Conservation (phyloP, 2,888 invertebrate genomes). For the Amphipyra tragopoginis region DNA sequence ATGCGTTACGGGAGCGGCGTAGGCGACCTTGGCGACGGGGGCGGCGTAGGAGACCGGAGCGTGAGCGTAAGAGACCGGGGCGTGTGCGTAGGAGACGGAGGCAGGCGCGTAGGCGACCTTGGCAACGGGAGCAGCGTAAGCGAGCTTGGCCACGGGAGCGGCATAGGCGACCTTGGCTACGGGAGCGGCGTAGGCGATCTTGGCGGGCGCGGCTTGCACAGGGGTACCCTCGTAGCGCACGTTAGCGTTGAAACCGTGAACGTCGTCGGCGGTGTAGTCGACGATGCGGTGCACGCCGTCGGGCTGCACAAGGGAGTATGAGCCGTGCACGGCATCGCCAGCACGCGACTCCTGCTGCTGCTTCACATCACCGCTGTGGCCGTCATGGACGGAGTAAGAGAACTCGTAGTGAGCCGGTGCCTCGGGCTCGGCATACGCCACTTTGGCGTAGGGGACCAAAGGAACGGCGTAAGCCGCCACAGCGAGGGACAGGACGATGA, state of each 20-base stretch:
- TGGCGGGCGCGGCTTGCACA: slow-evolving; percentile 61
- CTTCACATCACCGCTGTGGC: slow-evolving; percentile 84
- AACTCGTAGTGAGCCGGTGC: slow-evolving; percentile 84
- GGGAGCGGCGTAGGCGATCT: slow-evolving; percentile 57
- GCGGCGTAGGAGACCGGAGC: slow-evolving; percentile 68
- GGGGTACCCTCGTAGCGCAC: slow-evolving; percentile 85
- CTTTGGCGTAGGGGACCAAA: slow-evolving; percentile 69
- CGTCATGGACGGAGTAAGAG: slow-evolving; percentile 84
- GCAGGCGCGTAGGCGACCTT: slow-evolving; percentile 65
- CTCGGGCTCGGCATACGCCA: slow-evolving; percentile 77
- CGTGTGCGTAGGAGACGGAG: slow-evolving; percentile 77
- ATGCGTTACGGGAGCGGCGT: slow-evolving; percentile 69
- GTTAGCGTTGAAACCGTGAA: slow-evolving; percentile 83
- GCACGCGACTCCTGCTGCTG: slow-evolving; percentile 83
- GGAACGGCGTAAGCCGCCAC: slow-evolving; percentile 71
- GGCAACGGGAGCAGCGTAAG: slow-evolving; percentile 60
- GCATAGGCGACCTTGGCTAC: slow-evolving; percentile 60
- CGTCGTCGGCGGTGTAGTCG: slow-evolving; percentile 83
- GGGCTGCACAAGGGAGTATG: slow-evolving; percentile 86
- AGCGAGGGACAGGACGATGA: slow-evolving; percentile 75
- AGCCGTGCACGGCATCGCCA: slow-evolving; percentile 84
- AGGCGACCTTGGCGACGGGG: slow-evolving; percentile 62
- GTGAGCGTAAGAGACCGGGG: slow-evolving; percentile 69
- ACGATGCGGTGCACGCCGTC: slow-evolving; percentile 85
- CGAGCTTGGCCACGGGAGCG: slow-evolving; percentile 42